Conservation (phyloP, 2,797 vertebrate genomes). For the Chelmon rostratus region DNA sequence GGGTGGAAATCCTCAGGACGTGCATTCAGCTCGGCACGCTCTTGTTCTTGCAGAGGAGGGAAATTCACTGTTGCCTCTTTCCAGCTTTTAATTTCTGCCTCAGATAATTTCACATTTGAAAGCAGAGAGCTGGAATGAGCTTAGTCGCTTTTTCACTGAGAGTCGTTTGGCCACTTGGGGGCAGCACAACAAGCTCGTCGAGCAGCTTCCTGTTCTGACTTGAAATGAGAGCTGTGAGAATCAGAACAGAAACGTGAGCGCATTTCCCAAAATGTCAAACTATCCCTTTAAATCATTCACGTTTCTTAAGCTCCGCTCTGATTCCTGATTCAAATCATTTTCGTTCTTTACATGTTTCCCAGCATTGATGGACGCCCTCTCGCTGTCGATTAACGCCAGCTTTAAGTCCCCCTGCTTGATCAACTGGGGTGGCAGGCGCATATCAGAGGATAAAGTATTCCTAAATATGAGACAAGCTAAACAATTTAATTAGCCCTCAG, state of each 20-base stretch:
- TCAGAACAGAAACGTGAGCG: not conserved
- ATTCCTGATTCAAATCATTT: not conserved
- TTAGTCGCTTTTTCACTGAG: too few relatives aligned
- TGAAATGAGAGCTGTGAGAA: not conserved
- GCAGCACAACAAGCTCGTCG: too few relatives aligned
- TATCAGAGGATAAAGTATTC: conserved; percentile 44
- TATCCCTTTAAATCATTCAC: not conserved
- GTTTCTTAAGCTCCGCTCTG: not conserved
- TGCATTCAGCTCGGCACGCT: too few relatives aligned
- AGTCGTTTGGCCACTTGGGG: too few relatives aligned
- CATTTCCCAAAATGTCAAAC: not conserved
- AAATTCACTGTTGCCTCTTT: too few relatives aligned
- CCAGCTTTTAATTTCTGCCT: too few relatives aligned
- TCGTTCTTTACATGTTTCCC: conserved; percentile 8
- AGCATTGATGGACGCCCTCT: conserved; percentile 1
- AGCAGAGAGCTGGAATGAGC: too few relatives aligned
- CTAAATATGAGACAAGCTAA: conserved; percentile 34
- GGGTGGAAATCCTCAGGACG: too few relatives aligned
- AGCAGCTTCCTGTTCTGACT: not conserved
- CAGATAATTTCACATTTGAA: too few relatives aligned
- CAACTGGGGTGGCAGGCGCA: conserved; percentile 13
- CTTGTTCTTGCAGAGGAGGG: too few relatives aligned
- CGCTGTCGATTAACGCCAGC: conserved; percentile 30
- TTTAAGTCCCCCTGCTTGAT: conserved; percentile 31
- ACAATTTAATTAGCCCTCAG: conserved; percentile 53